These are phyloP conservation scores for Melanotaenia nigrans DNA, from an alignment of 2,797 vertebrate species.

Conservation along the genomic window DNA sequence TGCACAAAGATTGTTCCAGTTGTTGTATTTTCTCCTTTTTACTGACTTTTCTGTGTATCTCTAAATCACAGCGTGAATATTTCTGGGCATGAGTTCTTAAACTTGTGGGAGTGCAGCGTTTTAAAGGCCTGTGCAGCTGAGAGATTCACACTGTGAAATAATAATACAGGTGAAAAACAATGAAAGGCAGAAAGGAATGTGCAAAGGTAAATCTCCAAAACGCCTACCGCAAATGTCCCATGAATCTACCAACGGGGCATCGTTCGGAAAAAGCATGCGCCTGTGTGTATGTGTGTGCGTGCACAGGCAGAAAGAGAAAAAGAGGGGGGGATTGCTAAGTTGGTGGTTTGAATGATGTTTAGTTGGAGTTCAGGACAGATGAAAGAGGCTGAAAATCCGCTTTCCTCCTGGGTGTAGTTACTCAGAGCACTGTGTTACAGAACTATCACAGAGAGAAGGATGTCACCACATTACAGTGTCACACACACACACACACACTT, in stretches of 20 bases:
- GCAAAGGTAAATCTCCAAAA: conserved; percentile 43
- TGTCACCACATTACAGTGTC: conserved; percentile 55
- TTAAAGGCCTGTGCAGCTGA: conserved; percentile 7
- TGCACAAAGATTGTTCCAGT: conserved; percentile 37
- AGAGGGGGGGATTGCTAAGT: conserved; percentile 47
- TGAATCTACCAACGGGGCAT: conserved; percentile 38
- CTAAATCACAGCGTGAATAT: conserved; percentile 18
- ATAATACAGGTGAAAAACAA: conserved; percentile 51
- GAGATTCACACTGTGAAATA: conserved; percentile 36
- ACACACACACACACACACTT: conserved; percentile 22
- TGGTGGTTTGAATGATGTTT: conserved; percentile 71
- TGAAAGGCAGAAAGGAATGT: conserved; percentile 15
- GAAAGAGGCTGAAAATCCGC: conserved; percentile 72
- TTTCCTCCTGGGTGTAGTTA: conserved; percentile 70
- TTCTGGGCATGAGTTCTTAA: neutral
- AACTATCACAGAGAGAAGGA: conserved; percentile 64
- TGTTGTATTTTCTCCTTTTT: conserved; percentile 19
- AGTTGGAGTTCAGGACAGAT: conserved; percentile 63
- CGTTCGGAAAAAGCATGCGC: neutral
- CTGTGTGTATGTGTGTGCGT: conserved; percentile 15
- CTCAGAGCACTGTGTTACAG: conserved; percentile 53
- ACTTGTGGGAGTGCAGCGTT: neutral
- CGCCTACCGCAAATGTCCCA: conserved; percentile 35
- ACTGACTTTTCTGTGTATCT: neutral
- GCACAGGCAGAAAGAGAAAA: conserved; percentile 22